These are phyloP conservation scores for Hypotaenidia okinawae DNA, from an alignment of 2,797 vertebrate species.

Conservation along the genomic window DNA sequence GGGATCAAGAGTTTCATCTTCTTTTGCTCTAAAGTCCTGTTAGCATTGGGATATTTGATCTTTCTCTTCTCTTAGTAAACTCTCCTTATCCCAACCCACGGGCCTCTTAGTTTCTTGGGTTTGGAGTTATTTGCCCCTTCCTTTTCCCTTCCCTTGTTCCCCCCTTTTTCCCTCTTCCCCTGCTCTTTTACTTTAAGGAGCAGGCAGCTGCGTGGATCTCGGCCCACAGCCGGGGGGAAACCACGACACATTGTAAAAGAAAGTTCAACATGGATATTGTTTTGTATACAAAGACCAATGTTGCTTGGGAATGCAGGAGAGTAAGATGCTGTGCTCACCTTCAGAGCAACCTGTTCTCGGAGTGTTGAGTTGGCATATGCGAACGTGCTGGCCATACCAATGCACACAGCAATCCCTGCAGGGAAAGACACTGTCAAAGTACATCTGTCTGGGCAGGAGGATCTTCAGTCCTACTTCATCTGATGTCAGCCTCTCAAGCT, in stretches of 20 bases:
- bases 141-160: no score
- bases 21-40: no score
- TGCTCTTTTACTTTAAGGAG: no score
- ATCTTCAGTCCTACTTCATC: not conserved
- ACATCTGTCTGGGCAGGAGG: not conserved
- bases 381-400: constrained; percentile 97
- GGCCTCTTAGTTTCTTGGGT: no score
- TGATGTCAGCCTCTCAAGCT: not conserved
- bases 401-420: constrained; percentile 93
- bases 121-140: no score
- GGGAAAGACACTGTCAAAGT: not conserved
- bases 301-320: not conserved
- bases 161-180: no score
- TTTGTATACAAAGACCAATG: not conserved
- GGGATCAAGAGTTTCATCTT: no score
- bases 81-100: no score
- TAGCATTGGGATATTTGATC: no score
- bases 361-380: constrained; percentile 93
- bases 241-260: not conserved
- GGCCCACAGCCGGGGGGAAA: no score
- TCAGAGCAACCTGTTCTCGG: constrained; percentile 93
- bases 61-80: no score
- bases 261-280: not conserved
- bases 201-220: no score
- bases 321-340: constrained; percentile 80